Percentiles rank a stretch among this genome's conserved stretches.
These are phyloP conservation scores for Diglossa cyanea DNA, from an alignment of 2,797 vertebrate species.

Conservation along the genomic window DNA sequence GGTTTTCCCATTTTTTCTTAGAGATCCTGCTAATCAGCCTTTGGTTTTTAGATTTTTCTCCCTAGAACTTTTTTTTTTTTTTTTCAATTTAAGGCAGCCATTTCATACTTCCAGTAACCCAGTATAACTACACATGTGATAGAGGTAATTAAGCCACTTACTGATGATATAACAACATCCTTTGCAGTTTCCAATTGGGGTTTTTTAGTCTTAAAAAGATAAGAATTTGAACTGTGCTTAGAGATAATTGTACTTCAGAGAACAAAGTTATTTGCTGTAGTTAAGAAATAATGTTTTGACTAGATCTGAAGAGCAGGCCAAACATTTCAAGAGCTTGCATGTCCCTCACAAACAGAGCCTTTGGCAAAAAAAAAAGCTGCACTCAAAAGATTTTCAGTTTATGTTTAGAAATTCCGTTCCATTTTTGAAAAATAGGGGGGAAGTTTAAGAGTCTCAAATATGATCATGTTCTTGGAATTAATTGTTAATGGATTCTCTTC, in stretches of 20 bases:
- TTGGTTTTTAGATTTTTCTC: background rate
- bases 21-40: background rate
- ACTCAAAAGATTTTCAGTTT: background rate
- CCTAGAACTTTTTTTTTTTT: background rate
- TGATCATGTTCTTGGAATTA: background rate
- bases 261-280: background rate
- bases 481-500: background rate
- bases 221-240: background rate
- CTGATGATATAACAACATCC: background rate
- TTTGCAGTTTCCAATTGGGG: background rate
- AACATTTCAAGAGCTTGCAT: background rate
- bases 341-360: background rate
- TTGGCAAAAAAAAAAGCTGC: background rate
- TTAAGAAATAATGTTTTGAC: background rate
- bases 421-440: accelerated
- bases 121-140: background rate
- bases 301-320: background rate
- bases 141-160: background rate
- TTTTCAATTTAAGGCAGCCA: background rate
- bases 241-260: background rate
- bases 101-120: background rate
- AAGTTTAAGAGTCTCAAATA: background rate
- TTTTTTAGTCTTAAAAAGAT: background rate
- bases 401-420: background rate
- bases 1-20: background rate